Evolutionary conservation across 1,140 invertebrate species (phyloP), one percentile per base, ranked within the genome.

Genomic region (Batillaria attramentaria): DNA sequence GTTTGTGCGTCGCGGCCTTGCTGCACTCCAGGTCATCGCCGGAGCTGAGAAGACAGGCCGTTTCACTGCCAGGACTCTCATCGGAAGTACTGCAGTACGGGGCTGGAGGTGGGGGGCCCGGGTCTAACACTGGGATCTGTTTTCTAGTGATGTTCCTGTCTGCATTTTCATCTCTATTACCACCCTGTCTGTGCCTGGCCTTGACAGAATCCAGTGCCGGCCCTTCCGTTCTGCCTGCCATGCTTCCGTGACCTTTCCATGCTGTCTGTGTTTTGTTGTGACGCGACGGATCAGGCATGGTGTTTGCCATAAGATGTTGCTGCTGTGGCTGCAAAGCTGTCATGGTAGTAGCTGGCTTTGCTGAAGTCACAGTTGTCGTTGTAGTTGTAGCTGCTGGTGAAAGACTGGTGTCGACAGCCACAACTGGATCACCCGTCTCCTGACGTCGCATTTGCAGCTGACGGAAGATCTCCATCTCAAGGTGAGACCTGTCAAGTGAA

Each of bases 401-500:
- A 39, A 68, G 70, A 46, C 72, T 77, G 54, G 73, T 35, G n/a
- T 20, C 28, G 31, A 43, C 75, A 1, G 70, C 20, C 33, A 60
- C 37, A 50, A 68, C 78, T 50, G 28, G 31, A 8, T 57, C 79
- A 76, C 65, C n/a, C 10, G 57, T 57, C 33, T 84, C 83, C 72
- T 85, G 85, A 72, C 86, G 79, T 60, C 88, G 86, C 42, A 88
- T 83, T 74, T 90, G 88, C 3, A 90, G 85, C 70, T 88, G 89
- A 18, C 87, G 85, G 81, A 90, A 88, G 33, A 90, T 88, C 79
- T 90, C 88, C 81, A 90, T 41, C 72, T 90, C 88, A 37, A 90
- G 74, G 72, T 89, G 85, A 66, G 86, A 87, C 70, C 88, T 89
- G 74, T 35, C 83, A 79, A 33, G 24, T 24, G 3, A 24, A 24